Base-by-base conservation (phyloP, 92 coral and sea anemone species). In the Isaurus tuberculatus region DNA sequence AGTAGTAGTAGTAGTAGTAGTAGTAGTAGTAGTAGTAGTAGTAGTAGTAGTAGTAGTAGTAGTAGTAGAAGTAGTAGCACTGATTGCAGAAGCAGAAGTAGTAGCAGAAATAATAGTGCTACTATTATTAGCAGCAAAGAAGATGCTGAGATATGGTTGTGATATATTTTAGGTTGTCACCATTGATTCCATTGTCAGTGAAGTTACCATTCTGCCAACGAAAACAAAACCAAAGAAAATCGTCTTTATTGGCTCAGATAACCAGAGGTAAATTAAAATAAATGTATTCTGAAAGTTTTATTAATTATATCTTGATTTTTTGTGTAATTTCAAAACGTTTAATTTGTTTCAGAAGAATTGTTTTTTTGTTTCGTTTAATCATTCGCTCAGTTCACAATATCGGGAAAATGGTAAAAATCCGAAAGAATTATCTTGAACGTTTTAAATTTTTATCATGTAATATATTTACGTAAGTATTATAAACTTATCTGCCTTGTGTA, bases 151-250 rank as follows among this genome's bases (percentile, higher is more conserved):
- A 3, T 2, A 8, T 20, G 55, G 11, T 19, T 20, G 11, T 8
- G 16, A 73, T 5, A 17, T 30, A 43, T 34, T 57, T 1, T 32
- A 96, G 99, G 93, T 96, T 89, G 94, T 96, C 15, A 93, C 99
- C 46, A 93, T 96, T 37, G 91, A 86, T 57, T 94, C 99, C 19
- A 90, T 96, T 11, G 86, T 88, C 40, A 92, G 84, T 44, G 98
- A 96, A 27, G 97, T 96, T 66, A 91, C 89, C 80, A 96, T 96
- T 53, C 83, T 96, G 49, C 99, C 99, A 17, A 96, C 99, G 22
- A 96, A 96, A 80, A 96, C 99, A 32, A 92, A 94, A 63, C 99
- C 99, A 44, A 96, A 96, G 92, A 96, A 96, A 55, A 92, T 96
- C 33, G 94, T 96, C 13, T 94, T 96, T 65, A 83, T 96, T 70